Base-by-base conservation (phyloP, 2,888 invertebrate species). In the Biston stratarius region DNA sequence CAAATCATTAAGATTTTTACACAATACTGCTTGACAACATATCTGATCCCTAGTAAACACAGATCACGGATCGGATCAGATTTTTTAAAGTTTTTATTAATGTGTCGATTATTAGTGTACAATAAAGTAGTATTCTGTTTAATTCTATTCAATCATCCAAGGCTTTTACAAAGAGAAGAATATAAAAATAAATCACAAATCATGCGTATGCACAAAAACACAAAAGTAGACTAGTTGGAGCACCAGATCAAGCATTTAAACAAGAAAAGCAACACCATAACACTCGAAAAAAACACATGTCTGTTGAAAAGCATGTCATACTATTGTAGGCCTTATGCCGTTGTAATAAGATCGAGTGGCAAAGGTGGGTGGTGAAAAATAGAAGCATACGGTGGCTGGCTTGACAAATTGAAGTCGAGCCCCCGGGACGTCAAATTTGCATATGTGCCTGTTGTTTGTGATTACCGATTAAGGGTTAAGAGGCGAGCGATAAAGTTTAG, bases 351-450 rank as follows among this genome's bases (percentile, higher is more conserved):
- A 73, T 64, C 58, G 65, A 69, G 61, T 66, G 65, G 64, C 69
- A 64, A 67, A 52, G 64, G 60, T 59, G 52, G 52, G 62, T 59
- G 67, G 70, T 70, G 77, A 77, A 79, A 81, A 81, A 78, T 69
- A 63, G 62, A 61, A 69, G 78, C 73, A 78, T 75, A 75, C 73
- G 42, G 59, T 71, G 72, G 61, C 74, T 77, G 71, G 79, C 77
- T 84, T 88, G 89, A 90, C 90, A 90, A 90, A 91, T 90, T 89
- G 88, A 85, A 89, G 87, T 84, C 81, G 84, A 79, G 78, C 82
- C 76, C 82, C 73, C 58, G 77, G 84, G 83, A 84, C 76, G 82
- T 77, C 74, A 77, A 84, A 90, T 91, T 89, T 89, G 86, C 89
- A 89, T 90, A 83, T 82, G 86, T 83, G 83, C 79, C 78, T 80